Percentiles rank a stretch among this genome's conserved stretches.
Evolutionary conservation across 2,797 vertebrate species (phyloP).

Genomic region (Novumbra hubbsi): DNA sequence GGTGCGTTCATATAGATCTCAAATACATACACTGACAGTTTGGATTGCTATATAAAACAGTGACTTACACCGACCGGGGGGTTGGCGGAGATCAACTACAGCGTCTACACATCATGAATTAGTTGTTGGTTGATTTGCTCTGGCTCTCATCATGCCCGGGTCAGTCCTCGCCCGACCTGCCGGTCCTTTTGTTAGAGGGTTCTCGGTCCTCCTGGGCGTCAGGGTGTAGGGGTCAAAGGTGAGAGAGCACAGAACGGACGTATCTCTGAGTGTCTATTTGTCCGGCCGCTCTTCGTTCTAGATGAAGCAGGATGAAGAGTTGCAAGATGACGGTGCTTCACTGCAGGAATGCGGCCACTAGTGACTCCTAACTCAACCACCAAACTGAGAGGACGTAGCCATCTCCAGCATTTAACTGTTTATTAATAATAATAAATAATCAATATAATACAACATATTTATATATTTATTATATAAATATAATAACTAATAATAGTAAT

Average conservation of each 20-base stretch:
- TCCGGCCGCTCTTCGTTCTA: conserved; percentile 35
- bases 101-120: conserved; percentile 66
- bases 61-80: conserved; percentile 64
- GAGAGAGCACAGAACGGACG: conserved; percentile 49
- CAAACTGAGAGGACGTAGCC: conserved; percentile 60
- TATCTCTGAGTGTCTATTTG: conserved; percentile 58
- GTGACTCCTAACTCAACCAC: neutral
- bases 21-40: conserved; percentile 73
- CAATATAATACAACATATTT: conserved; percentile 67
- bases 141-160: conserved; percentile 25
- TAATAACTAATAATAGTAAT: conserved; percentile 25
- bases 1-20: conserved; percentile 76
- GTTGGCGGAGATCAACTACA: conserved; percentile 64
- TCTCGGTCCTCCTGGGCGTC: conserved; percentile 54
- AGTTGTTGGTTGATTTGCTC: conserved; percentile 50
- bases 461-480: conserved; percentile 16
- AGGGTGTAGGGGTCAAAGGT: conserved; percentile 55
- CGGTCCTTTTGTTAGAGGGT: conserved; percentile 45
- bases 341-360: conserved; percentile 10
- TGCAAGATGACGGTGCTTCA: neutral
- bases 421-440: conserved; percentile 64
- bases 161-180: conserved; percentile 56
- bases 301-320: neutral
- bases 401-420: conserved; percentile 63
- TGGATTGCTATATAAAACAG: conserved; percentile 67